These are phyloP conservation scores for Astyanax mexicanus DNA, from an alignment of 2,797 vertebrate genomes.

Conservation along the genomic window DNA sequence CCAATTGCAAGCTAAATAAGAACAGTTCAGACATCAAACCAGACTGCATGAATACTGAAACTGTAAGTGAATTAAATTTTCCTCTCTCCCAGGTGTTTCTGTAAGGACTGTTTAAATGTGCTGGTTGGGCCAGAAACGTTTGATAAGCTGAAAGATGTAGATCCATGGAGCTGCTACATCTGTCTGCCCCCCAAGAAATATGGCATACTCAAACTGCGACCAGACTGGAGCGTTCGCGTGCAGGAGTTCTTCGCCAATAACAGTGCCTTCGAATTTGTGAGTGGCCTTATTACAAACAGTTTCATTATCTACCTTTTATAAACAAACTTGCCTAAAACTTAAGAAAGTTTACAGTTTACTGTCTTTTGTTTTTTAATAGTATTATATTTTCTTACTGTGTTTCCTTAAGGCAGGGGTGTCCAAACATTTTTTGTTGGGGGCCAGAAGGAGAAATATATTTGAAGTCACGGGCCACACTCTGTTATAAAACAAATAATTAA, in stretches of 20 bases:
- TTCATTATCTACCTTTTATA: not conserved
- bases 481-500: no score
- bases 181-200: conserved; percentile 82
- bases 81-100: conserved; percentile 86
- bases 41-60: no score
- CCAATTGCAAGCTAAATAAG: no score
- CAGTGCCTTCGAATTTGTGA: conserved; percentile 89
- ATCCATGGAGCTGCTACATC: conserved; percentile 95
- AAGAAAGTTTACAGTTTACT: no score
- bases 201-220: conserved; percentile 82
- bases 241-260: conserved; percentile 92
- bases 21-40: no score
- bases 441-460: no score
- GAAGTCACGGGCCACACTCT: no score
- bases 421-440: no score
- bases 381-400: no score
- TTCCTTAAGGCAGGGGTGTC: no score
- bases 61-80: not conserved
- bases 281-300: conserved; percentile 54
- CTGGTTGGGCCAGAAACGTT: conserved; percentile 86
- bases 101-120: conserved; percentile 91
- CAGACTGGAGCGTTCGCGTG: conserved; percentile 88
- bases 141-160: conserved; percentile 81
- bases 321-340: no score
- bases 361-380: no score